Base-by-base conservation (phyloP, 2,113 vertebrate genomes). In the Pterocles gutturalis region DNA sequence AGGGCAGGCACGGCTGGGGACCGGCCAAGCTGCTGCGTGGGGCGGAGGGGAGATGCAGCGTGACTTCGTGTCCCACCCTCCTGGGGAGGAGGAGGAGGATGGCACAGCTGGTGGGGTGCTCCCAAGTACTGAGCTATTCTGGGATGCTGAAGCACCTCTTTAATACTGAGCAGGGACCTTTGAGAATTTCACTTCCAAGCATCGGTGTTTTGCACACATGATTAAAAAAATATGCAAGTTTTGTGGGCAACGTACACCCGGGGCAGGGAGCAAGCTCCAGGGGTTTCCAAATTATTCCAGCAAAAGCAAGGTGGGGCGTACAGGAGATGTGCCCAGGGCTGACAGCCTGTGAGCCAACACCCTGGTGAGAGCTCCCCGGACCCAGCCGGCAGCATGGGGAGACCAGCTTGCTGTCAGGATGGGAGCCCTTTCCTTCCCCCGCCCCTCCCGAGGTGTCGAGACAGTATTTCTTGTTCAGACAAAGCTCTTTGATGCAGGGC, bases 401-500 rank as follows among this genome's bases (percentile, higher is more conserved):
- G 2, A 85, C n/a, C 72, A n/a, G 28, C 36, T 33, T 29, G 1
- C 34, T 25, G 4, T 13, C 5, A 3, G 28, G 53, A 5, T 20
- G 13, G 69, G 73, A 61, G 29, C 26, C 9, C 5, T 31, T 46
- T 34, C 10, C 4, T 19, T 7, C 1, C 5, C 11, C 7, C 12
- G 7, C 17, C 7, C 33, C 24, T 29, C 7, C n/a, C 1, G 15
- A 87, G 89, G 94, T 65, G 83, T 90, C 0, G 0, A 66, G 95
- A 51, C 45, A 55, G 13, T 41, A 31, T 76, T 88, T 83, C 96
- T 84, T 41, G 28, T 51, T 93, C 86, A 92, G 93, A 89, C 70
- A 67, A 18, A 1, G 4, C n/a, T 76, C 92, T 96, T 54, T 90
- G 95, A 93, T 88, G 86, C 88, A 10, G 70, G 90, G 87, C 84